Evolutionary conservation across 2,888 invertebrate genomes (phyloP).

Genomic region (Cerastoderma edule): DNA sequence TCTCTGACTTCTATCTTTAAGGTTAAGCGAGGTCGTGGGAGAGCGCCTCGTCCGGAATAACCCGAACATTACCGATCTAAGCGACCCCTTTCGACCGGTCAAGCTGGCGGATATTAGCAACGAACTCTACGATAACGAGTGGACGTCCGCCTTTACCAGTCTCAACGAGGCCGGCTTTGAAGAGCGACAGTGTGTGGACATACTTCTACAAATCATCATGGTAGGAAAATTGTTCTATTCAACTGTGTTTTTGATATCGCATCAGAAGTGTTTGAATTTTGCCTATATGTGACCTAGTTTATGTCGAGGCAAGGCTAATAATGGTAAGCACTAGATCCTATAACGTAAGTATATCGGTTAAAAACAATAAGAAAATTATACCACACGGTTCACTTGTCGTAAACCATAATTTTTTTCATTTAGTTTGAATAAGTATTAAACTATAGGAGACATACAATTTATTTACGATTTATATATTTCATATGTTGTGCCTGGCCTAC

Average conservation of each 20-base stretch:
- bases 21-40: constrained; percentile 1
- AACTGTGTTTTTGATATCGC: neutral
- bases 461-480: no score
- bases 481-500: no score
- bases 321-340: no score
- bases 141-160: constrained; percentile 23
- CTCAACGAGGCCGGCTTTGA: neutral
- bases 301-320: no score
- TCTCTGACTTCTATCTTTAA: neutral
- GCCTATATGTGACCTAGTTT: neutral
- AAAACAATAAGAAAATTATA: no score
- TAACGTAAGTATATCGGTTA: no score
- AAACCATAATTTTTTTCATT: no score
- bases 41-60: constrained; percentile 17
- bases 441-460: no score
- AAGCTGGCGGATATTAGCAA: constrained; percentile 15
- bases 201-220: constrained; percentile 1
- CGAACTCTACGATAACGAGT: constrained; percentile 33
- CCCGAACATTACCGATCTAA: constrained; percentile 21
- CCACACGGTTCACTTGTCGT: no score
- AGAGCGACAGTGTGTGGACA: neutral
- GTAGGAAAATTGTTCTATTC: neutral
- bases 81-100: constrained; percentile 19
- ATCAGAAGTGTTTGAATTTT: neutral
- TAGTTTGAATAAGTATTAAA: no score